Evolutionary conservation across 2,888 invertebrate species (phyloP).

Genomic region (Mongoloraphidia duomilia): DNA sequence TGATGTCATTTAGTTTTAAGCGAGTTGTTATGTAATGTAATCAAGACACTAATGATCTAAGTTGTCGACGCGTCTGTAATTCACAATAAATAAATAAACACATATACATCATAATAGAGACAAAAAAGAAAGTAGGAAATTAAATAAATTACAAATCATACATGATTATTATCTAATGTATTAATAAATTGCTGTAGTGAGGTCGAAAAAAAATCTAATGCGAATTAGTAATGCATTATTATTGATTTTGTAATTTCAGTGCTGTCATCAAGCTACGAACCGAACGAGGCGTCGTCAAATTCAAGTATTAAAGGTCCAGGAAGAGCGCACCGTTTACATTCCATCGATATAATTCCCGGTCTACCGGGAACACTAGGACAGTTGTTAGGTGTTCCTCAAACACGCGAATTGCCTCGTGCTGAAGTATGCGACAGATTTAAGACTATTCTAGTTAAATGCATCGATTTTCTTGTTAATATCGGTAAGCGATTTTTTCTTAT

Average conservation of each 20-base stretch:
- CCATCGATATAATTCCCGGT: background rate
- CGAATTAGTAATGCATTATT: background rate
- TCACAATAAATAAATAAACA: too few relatives aligned
- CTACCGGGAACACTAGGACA: background rate
- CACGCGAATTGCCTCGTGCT: conserved; percentile 20
- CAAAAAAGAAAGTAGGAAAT: too few relatives aligned
- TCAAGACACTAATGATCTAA: too few relatives aligned
- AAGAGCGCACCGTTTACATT: conserved; percentile 2
- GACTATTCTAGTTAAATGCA: conserved; percentile 33
- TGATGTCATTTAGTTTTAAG: too few relatives aligned
- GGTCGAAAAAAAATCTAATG: background rate
- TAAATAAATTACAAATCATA: too few relatives aligned
- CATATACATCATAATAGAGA: too few relatives aligned
- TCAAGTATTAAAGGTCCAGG: background rate
- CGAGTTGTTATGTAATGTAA: too few relatives aligned
- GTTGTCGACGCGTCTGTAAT: too few relatives aligned
- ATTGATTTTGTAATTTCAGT: conserved; percentile 7
- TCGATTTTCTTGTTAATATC: conserved; percentile 31
- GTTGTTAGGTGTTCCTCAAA: background rate
- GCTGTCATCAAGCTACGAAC: conserved; percentile 5
- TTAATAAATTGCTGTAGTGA: too few relatives aligned
- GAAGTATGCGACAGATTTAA: conserved; percentile 40
- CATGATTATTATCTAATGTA: too few relatives aligned
- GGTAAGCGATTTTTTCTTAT: conserved; percentile 17
- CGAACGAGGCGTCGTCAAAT: background rate